Evolutionary conservation across 2,888 invertebrate species (phyloP).

Genomic region (Glaucopsyche alexis): DNA sequence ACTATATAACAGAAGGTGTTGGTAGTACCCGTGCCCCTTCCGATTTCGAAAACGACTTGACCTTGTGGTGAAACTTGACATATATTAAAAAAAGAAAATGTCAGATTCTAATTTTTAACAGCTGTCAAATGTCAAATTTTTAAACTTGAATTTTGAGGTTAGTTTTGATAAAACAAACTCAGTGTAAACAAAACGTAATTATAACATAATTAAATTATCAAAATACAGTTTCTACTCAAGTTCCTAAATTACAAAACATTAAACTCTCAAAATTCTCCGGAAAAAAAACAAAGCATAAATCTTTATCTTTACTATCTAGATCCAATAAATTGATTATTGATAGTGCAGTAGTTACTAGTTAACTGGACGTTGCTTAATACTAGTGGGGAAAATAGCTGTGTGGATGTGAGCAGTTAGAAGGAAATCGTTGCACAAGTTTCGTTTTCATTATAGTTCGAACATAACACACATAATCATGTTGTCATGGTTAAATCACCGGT

Average conservation of each 20-base stretch:
- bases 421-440: constrained; percentile 16
- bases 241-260: not conserved
- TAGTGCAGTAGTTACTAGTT: not conserved
- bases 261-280: not conserved
- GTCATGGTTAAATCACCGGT: constrained; percentile 65
- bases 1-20: no score
- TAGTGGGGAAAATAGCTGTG: constrained; percentile 18
- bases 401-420: constrained; percentile 10
- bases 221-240: not conserved
- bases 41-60: not conserved
- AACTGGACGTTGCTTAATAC: constrained; percentile 14
- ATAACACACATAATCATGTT: constrained; percentile 49
- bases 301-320: constrained; percentile 4
- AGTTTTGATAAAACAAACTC: not conserved
- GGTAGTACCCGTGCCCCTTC: no score
- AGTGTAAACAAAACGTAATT: not conserved
- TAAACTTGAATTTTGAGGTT: not conserved
- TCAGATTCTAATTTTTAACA: not conserved
- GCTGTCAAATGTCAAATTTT: not conserved
- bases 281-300: not conserved
- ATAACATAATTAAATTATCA: not conserved
- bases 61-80: not conserved
- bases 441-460: constrained; percentile 15
- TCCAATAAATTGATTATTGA: not conserved
- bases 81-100: not conserved